Conservation (phyloP, 1,140 invertebrate species). For the Phymorhynchus buccinoides region DNA sequence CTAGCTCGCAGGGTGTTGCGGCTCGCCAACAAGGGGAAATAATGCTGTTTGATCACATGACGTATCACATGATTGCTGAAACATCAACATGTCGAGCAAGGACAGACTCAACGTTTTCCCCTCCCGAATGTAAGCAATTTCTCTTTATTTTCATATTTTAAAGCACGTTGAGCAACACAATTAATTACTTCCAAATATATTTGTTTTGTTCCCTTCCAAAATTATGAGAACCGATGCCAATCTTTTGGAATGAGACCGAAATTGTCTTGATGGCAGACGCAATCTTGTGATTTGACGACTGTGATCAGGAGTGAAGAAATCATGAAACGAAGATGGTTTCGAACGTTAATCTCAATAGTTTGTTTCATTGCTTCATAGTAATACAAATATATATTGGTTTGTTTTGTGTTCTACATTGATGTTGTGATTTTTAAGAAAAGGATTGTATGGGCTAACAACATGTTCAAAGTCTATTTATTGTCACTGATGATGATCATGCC, state of each 20-base stretch:
- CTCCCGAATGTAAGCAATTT: slow-evolving; percentile 90
- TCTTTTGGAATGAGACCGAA: not conserved
- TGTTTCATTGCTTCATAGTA: too few relatives aligned
- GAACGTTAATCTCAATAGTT: not conserved
- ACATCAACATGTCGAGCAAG: slow-evolving; percentile 89
- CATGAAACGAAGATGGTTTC: not conserved
- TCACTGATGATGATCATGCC: slow-evolving; percentile 18
- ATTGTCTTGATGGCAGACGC: too few relatives aligned
- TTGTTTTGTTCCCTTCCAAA: not conserved
- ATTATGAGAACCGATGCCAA: not conserved
- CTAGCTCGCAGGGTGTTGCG: too few relatives aligned
- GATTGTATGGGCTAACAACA: not conserved
- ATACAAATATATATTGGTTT: too few relatives aligned
- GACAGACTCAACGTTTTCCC: slow-evolving; percentile 97
- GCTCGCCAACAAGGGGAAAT: slow-evolving; percentile 11
- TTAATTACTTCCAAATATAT: not conserved
- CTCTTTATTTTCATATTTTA: not conserved
- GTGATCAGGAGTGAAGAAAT: slow-evolving; percentile 27
- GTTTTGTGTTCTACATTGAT: too few relatives aligned
- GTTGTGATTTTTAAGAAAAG: not conserved
- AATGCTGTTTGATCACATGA: slow-evolving; percentile 42
- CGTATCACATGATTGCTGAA: slow-evolving; percentile 35
- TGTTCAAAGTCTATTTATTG: not conserved
- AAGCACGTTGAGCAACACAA: not conserved
- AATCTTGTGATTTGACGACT: too few relatives aligned